A percentile compares a stretch with the other conserved stretches of the same genome.
These are phyloP conservation scores for Halictus quadricinctus DNA, from an alignment of 2,888 invertebrate species.

Conservation along the genomic window DNA sequence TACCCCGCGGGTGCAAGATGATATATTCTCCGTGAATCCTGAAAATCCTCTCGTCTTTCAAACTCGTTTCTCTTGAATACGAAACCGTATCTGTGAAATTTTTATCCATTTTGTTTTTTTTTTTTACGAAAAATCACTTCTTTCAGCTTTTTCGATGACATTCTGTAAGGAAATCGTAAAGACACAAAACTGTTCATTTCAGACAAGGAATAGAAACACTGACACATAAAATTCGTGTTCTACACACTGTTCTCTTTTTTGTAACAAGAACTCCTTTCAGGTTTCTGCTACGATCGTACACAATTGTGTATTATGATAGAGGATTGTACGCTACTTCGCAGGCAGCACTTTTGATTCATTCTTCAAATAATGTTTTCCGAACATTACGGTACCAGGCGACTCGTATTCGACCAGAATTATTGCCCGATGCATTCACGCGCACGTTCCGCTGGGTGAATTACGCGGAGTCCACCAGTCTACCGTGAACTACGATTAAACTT, in stretches of 20 bases:
- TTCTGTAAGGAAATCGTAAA: too few species aligned
- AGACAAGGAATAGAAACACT: too few species aligned
- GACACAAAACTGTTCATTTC: too few species aligned
- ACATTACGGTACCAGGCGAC: neutral
- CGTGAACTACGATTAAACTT: conserved; percentile 72
- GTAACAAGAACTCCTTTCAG: too few species aligned
- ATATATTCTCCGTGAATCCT: neutral
- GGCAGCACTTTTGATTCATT: neutral
- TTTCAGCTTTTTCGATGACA: neutral
- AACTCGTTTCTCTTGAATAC: neutral
- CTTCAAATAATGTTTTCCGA: neutral
- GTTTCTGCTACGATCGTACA: too few species aligned
- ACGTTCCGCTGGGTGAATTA: neutral
- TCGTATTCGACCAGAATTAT: neutral
- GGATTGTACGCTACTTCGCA: too few species aligned
- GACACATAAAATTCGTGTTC: too few species aligned
- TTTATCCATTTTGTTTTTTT: neutral
- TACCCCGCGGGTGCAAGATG: neutral
- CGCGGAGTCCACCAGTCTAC: conserved; percentile 50
- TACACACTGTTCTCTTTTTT: too few species aligned
- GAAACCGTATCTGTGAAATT: neutral
- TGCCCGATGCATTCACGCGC: neutral
- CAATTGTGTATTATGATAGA: too few species aligned
- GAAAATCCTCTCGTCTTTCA: neutral
- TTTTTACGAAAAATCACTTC: neutral